Percentiles rank a stretch among this genome's conserved stretches.
Conservation (phyloP, 2,113 vertebrate species). For the Chlorodrepanis virens region DNA sequence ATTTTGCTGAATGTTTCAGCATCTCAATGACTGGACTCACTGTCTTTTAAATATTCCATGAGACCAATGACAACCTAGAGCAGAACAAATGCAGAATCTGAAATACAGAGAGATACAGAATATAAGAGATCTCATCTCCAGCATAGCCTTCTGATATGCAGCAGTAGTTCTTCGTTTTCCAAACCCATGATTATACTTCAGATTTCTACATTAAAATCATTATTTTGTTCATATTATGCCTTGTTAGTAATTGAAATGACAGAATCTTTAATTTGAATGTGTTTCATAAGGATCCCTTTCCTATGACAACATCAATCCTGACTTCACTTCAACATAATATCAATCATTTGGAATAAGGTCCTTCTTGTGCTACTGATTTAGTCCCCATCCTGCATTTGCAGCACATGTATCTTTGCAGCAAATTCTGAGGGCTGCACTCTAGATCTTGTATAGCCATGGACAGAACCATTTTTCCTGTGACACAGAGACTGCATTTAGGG, state of each 20-base stretch:
- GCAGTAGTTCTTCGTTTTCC: neutral
- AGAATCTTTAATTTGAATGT: neutral
- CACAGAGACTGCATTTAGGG: too few species aligned
- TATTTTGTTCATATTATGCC: neutral
- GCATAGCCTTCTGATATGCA: neutral
- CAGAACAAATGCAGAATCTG: neutral
- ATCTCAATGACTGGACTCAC: neutral
- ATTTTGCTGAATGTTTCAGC: neutral
- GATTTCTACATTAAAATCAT: neutral
- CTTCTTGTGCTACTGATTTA: neutral
- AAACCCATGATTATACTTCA: neutral
- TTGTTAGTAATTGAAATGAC: neutral
- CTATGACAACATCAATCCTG: neutral
- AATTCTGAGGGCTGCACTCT: neutral
- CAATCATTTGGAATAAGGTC: neutral
- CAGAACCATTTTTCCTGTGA: too few species aligned
- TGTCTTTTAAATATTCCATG: neutral
- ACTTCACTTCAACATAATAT: neutral
- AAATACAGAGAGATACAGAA: neutral
- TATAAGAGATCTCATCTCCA: neutral
- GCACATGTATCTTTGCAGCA: neutral
- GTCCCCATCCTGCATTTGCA: neutral
- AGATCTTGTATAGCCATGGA: too few species aligned
- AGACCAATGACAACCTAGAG: neutral
- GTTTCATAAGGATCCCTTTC: neutral